phyloP scores from a whole-genome alignment of 1,140 invertebrate genomes.

The Alviniconcha marisindica region DNA sequence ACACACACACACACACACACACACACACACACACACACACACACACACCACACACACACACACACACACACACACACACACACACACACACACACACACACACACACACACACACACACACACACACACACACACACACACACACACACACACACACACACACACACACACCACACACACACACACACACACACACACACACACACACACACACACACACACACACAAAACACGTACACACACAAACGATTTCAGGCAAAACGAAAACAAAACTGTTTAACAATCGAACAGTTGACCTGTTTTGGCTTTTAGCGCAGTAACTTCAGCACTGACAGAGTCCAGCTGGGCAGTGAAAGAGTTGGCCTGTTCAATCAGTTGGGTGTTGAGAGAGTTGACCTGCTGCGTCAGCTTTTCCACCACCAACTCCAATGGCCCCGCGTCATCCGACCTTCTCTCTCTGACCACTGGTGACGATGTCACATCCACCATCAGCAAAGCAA shows the following conservation, averaged over 20 bases:
- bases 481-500: too few relatives aligned
- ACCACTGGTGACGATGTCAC: too few relatives aligned
- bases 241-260: neutral
- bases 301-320: neutral
- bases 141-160: neutral
- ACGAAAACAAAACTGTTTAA: neutral
- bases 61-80: neutral
- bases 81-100: neutral
- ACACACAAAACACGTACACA: neutral
- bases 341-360: too few relatives aligned
- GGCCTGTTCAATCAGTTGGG: too few relatives aligned
- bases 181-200: constrained; percentile 2
- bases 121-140: neutral
- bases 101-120: neutral
- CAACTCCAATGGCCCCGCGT: too few relatives aligned
- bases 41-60: neutral
- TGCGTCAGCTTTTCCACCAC: too few relatives aligned
- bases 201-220: neutral
- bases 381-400: too few relatives aligned
- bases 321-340: neutral
- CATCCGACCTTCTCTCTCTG: too few relatives aligned
- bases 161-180: neutral
- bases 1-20: neutral
- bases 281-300: neutral
- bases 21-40: neutral